Conservation (phyloP, 1,140 invertebrate genomes). For the Aplysia californica region DNA sequence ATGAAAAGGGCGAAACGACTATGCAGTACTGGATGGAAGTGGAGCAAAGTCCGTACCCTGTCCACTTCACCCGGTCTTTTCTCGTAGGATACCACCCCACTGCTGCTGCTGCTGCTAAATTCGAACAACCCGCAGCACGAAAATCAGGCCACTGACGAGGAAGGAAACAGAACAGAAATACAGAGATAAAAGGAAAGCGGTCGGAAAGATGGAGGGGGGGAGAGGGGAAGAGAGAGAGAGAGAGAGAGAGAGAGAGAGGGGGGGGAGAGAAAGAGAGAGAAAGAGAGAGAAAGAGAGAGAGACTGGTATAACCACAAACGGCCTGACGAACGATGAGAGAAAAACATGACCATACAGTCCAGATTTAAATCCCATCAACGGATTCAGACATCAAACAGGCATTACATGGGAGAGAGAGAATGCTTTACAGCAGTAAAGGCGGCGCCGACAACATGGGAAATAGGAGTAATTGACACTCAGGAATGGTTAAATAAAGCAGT, state of each 20-base stretch:
- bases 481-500: background rate
- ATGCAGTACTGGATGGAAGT: no score
- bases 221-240: background rate
- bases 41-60: no score
- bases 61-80: no score
- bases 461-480: background rate
- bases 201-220: background rate
- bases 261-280: slow-evolving; percentile 3
- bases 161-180: no score
- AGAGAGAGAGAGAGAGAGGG: slow-evolving; percentile 1
- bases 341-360: background rate
- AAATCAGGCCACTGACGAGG: no score
- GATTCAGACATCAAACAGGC: background rate
- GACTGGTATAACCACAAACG: background rate
- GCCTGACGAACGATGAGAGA: background rate
- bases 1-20: no score
- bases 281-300: background rate
- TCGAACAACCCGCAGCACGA: no score
- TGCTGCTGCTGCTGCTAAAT: no score
- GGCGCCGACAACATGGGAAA: background rate
- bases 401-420: background rate
- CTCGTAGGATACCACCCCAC: no score
- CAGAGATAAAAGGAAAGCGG: no score
- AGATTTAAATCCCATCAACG: background rate
- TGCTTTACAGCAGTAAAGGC: background rate